phyloP scores from a whole-genome alignment of 1,140 invertebrate species.

The Scaptomyza graminum region DNA sequence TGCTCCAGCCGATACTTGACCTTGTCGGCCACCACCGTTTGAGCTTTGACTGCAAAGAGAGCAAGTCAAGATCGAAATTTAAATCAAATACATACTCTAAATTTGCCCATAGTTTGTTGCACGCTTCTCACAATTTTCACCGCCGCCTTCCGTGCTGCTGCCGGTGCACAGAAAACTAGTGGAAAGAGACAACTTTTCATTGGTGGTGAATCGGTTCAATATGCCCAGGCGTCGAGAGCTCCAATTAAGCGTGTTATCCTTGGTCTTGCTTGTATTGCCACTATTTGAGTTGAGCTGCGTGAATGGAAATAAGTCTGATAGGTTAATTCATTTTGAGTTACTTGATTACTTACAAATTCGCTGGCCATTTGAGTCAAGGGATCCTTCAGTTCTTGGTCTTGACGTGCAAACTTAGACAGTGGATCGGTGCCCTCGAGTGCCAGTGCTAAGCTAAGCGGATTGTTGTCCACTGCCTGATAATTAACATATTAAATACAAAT shows the following conservation, averaged over 20 bases:
- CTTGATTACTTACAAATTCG: slow-evolving; percentile 85
- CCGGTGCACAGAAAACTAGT: slow-evolving; percentile 90
- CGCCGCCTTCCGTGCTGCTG: slow-evolving; percentile 48
- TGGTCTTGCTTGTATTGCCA: slow-evolving; percentile 72
- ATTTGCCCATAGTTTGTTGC: neutral
- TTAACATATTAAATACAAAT: neutral
- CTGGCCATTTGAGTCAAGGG: slow-evolving; percentile 87
- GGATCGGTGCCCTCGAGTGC: slow-evolving; percentile 90
- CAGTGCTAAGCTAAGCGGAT: slow-evolving; percentile 86
- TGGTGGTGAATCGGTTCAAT: slow-evolving; percentile 94
- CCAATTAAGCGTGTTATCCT: slow-evolving; percentile 90
- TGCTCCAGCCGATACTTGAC: slow-evolving; percentile 96
- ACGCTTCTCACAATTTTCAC: slow-evolving; percentile 60
- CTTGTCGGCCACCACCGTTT: slow-evolving; percentile 93
- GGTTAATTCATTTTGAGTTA: neutral
- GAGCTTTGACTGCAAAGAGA: slow-evolving; percentile 88
- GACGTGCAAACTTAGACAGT: slow-evolving; percentile 88
- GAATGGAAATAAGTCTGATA: neutral
- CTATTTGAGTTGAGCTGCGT: slow-evolving; percentile 64
- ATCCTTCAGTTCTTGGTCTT: slow-evolving; percentile 86
- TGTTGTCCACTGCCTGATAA: slow-evolving; percentile 58
- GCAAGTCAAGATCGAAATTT: slow-evolving; percentile 64
- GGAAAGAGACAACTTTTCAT: slow-evolving; percentile 94
- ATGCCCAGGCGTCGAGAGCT: slow-evolving; percentile 88
- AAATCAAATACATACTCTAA: too few species aligned